Conservation (phyloP, 2,888 invertebrate genomes). For the Ophion obscuratus region DNA sequence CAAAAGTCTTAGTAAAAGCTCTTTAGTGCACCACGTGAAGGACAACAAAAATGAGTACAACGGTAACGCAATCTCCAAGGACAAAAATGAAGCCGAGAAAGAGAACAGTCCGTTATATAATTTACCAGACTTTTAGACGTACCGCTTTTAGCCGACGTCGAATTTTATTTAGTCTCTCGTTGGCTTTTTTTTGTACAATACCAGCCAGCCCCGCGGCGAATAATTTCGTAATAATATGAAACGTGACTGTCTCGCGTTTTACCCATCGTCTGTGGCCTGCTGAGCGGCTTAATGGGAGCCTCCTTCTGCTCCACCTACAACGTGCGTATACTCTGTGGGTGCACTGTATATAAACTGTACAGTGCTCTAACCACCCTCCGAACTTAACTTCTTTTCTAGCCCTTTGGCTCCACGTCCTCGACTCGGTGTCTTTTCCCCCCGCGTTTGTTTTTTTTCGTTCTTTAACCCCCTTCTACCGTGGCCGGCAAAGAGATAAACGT, state of each 20-base stretch:
- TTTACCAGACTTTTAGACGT: conserved; percentile 56
- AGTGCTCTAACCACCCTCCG: conserved; percentile 62
- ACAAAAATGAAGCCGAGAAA: too few relatives aligned
- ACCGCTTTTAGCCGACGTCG: background rate
- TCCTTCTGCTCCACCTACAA: conserved; percentile 73
- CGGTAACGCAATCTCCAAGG: too few relatives aligned
- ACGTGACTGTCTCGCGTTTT: conserved; percentile 75
- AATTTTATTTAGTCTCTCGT: background rate
- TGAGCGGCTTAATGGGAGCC: conserved; percentile 78
- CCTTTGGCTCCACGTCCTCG: conserved; percentile 63
- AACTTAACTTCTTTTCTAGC: conserved; percentile 60
- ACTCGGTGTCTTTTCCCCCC: conserved; percentile 48
- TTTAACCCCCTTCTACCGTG: conserved; percentile 43
- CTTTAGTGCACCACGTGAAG: too few relatives aligned
- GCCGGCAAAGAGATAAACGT: conserved; percentile 74
- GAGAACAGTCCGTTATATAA: conserved; percentile 7
- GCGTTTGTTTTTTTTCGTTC: conserved; percentile 30
- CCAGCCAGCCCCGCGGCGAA: conserved; percentile 66
- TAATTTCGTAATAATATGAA: conserved; percentile 79
- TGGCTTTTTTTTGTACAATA: conserved; percentile 11
- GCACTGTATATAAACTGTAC: conserved; percentile 65
- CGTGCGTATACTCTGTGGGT: conserved; percentile 49
- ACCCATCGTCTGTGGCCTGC: conserved; percentile 74
- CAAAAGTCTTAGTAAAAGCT: too few relatives aligned
- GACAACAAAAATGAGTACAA: too few relatives aligned